Percentiles rank a stretch among this genome's conserved stretches.
Conservation (phyloP, 2,888 invertebrate species). For the Dynastes grantii region DNA sequence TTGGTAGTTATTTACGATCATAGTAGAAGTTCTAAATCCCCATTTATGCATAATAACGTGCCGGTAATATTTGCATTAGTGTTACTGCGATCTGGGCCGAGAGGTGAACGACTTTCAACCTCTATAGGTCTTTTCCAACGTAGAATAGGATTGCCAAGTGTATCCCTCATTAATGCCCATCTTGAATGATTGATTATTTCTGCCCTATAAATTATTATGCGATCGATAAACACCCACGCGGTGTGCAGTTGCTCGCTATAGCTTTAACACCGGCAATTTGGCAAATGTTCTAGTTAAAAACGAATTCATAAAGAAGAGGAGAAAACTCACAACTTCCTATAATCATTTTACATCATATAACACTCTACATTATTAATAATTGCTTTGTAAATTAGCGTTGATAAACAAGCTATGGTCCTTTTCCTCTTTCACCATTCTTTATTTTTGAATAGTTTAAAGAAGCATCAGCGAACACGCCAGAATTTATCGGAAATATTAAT, state of each 20-base stretch:
- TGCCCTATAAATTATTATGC: conserved; percentile 34
- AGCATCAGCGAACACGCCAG: too few relatives aligned
- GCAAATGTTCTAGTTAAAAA: neutral
- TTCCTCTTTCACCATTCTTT: too few relatives aligned
- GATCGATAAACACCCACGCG: conserved; percentile 29
- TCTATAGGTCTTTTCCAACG: conserved; percentile 34
- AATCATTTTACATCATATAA: too few relatives aligned
- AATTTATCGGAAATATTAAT: too few relatives aligned
- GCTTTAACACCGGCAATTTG: neutral
- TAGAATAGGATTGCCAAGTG: conserved; percentile 27
- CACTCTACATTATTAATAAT: too few relatives aligned
- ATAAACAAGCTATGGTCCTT: too few relatives aligned
- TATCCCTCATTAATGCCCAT: conserved; percentile 42
- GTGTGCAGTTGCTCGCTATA: conserved; percentile 2
- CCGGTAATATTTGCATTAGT: conserved; percentile 34
- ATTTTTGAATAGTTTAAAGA: too few relatives aligned
- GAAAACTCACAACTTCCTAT: too few relatives aligned
- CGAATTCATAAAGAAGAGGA: too few relatives aligned
- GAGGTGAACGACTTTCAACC: conserved; percentile 39
- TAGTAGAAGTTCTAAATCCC: conserved; percentile 38
- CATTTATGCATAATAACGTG: conserved; percentile 37
- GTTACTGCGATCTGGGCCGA: conserved; percentile 7
- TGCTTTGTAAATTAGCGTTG: too few relatives aligned
- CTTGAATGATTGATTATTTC: conserved; percentile 48
- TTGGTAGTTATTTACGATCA: conserved; percentile 44